A percentile compares a stretch with the other conserved stretches of the same genome.
Evolutionary conservation across 2,797 vertebrate species (phyloP).

Genomic region (Sebastes taczanowskii): DNA sequence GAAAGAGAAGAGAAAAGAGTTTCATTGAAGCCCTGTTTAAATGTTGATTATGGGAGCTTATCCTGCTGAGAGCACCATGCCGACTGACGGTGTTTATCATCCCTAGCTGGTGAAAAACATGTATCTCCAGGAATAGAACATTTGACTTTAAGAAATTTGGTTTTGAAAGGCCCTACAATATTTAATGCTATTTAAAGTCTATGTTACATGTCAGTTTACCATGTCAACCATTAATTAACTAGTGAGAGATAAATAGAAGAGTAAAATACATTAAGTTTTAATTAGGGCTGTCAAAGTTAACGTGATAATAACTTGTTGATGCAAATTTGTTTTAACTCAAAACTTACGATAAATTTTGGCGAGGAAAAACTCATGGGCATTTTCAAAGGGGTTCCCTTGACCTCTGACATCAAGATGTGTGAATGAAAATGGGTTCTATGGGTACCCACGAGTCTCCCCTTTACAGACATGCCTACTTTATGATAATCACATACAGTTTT

Average conservation of each 20-base stretch:
- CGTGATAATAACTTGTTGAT: no score
- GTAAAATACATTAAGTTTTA: not conserved
- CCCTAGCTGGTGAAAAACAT: not conserved
- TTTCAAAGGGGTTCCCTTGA: no score
- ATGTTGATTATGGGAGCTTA: conserved; percentile 54
- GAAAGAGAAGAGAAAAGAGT: not conserved
- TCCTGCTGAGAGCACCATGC: conserved; percentile 26
- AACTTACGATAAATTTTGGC: no score
- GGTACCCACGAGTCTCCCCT: no score
- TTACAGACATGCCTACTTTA: no score
- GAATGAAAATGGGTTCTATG: no score
- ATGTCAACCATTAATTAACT: not conserved
- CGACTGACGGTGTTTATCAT: conserved; percentile 9
- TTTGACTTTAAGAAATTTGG: not conserved
- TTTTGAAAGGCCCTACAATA: not conserved
- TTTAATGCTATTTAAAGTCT: not conserved
- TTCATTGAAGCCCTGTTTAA: conserved; percentile 54
- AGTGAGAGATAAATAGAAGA: not conserved
- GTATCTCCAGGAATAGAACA: not conserved
- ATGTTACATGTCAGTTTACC: not conserved
- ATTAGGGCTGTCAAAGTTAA: no score
- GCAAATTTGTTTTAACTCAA: no score
- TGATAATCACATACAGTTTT: no score
- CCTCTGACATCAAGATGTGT: no score
- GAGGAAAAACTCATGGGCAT: no score